phyloP scores from a whole-genome alignment of 2,888 invertebrate genomes.

The Digitonthophagus gazella region DNA sequence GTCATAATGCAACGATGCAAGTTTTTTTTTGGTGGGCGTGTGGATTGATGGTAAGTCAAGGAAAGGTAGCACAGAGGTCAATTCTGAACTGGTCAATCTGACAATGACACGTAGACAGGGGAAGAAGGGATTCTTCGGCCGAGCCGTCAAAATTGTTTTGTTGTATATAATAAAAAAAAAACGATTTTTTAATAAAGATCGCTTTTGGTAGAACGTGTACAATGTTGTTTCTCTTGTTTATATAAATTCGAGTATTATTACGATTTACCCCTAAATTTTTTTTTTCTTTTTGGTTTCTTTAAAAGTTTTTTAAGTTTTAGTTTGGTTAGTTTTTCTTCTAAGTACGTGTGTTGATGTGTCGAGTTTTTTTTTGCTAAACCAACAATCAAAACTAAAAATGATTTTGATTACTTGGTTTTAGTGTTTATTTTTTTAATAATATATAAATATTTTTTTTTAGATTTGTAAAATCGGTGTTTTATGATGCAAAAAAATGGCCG shows the following conservation, averaged over 20 bases:
- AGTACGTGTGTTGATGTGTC: not conserved
- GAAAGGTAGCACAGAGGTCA: constrained; percentile 49
- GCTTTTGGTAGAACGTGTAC: constrained; percentile 38
- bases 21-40: constrained; percentile 38
- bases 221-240: constrained; percentile 43
- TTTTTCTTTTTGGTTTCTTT: no score
- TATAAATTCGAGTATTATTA: not conserved
- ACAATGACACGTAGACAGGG: constrained; percentile 83
- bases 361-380: not conserved
- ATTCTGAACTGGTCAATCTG: constrained; percentile 41
- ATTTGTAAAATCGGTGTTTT: not conserved
- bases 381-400: no score
- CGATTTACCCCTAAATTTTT: not conserved
- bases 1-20: constrained; percentile 54
- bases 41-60: constrained; percentile 40
- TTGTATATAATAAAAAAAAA: constrained; percentile 1
- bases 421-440: no score
- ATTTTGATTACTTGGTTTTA: no score
- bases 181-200: not conserved
- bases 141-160: constrained; percentile 49
- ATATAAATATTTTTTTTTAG: constrained; percentile 5
- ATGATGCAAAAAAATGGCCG: constrained; percentile 28
- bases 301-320: no score
- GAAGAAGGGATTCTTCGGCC: constrained; percentile 59
- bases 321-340: not conserved